Percentiles rank a stretch among this genome's conserved stretches.
These are phyloP conservation scores for Maylandia zebra DNA, from an alignment of 2,113 vertebrate genomes.

Conservation along the genomic window DNA sequence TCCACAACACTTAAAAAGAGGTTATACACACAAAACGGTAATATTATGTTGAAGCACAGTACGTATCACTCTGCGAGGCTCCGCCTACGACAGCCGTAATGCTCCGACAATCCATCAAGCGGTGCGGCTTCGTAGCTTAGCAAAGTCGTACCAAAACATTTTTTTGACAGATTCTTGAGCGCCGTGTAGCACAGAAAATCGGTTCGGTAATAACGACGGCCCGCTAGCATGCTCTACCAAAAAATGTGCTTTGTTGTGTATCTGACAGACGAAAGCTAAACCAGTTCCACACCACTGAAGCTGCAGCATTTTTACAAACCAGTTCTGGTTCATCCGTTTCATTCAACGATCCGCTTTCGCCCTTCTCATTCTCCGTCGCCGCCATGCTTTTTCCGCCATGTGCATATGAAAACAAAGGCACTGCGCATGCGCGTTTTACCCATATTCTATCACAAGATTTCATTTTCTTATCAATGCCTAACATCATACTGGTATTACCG, in stretches of 20 bases:
- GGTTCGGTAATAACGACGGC: accelerated
- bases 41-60: accelerated
- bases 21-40: accelerated
- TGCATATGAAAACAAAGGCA: neutral
- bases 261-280: neutral
- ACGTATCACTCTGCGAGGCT: accelerated
- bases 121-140: accelerated
- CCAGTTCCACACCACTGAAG: neutral
- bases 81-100: accelerated
- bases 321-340: accelerated
- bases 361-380: accelerated
- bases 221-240: accelerated
- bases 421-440: accelerated
- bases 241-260: accelerated
- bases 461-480: accelerated
- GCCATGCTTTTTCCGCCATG: accelerated
- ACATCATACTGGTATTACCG: neutral
- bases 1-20: neutral
- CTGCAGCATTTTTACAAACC: neutral
- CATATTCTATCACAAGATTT: neutral
- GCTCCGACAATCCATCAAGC: neutral
- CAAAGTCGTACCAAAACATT: accelerated
- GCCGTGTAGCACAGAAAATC: accelerated
- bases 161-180: neutral
- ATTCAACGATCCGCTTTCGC: accelerated